These are phyloP conservation scores for Ochropleura leucogaster DNA, from an alignment of 2,888 invertebrate genomes.

Conservation along the genomic window DNA sequence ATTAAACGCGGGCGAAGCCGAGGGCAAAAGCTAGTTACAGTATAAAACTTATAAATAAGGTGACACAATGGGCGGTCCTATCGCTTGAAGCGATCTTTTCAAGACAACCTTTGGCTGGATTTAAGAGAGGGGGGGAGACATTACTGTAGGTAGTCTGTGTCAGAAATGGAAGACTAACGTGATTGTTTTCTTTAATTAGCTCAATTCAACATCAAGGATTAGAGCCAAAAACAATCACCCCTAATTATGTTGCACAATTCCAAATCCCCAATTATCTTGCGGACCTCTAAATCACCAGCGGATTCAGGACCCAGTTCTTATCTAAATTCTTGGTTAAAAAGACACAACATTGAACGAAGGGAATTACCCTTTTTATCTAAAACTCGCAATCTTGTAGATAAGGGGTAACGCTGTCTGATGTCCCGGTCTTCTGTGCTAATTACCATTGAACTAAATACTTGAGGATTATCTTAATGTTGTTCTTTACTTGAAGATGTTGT, in stretches of 20 bases:
- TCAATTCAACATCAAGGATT: not conserved
- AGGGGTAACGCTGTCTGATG: constrained; percentile 51
- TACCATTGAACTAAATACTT: constrained; percentile 51
- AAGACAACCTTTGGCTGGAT: too few relatives aligned
- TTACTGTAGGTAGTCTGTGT: not conserved
- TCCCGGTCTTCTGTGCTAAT: constrained; percentile 45
- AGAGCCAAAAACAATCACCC: not conserved
- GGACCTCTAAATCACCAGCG: constrained; percentile 3
- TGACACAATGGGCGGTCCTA: too few relatives aligned
- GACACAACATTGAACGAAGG: constrained; percentile 55
- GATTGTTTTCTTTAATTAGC: not conserved
- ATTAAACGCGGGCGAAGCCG: too few relatives aligned
- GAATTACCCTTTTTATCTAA: constrained; percentile 66
- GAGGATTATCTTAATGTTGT: constrained; percentile 42
- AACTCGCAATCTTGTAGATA: constrained; percentile 61
- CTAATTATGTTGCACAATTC: constrained; percentile 24
- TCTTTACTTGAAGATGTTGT: constrained; percentile 27
- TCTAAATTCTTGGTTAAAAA: constrained; percentile 59
- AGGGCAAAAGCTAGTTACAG: too few relatives aligned
- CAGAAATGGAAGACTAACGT: not conserved
- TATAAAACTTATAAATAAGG: too few relatives aligned
- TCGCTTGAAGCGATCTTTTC: too few relatives aligned
- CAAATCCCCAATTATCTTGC: constrained; percentile 27
- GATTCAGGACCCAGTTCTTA: constrained; percentile 43
- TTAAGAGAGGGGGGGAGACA: too few relatives aligned